Percentiles rank a stretch among this genome's conserved stretches.
These are phyloP conservation scores for Delphinapterus leucas DNA, from an alignment of 2,113 vertebrate species.

Conservation along the genomic window DNA sequence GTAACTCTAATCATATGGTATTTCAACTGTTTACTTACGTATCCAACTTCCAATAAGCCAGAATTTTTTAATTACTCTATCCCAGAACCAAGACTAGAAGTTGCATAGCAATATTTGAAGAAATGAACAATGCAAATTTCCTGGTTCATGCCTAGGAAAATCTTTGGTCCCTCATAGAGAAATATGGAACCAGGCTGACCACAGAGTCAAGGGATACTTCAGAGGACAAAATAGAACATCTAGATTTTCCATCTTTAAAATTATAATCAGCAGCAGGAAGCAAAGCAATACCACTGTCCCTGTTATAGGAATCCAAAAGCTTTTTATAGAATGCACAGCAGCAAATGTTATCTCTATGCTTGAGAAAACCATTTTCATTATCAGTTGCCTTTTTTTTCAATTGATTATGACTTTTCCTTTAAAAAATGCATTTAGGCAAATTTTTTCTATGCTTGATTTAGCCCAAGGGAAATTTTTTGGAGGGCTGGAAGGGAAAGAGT, in stretches of 20 bases:
- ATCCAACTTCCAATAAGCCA: neutral
- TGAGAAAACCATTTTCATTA: constrained; percentile 76
- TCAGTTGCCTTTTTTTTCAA: constrained; percentile 67
- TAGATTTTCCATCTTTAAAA: constrained; percentile 60
- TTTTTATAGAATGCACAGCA: constrained; percentile 75
- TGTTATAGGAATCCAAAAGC: constrained; percentile 70
- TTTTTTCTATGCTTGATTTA: constrained; percentile 71
- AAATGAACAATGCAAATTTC: neutral
- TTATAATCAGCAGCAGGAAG: constrained; percentile 65
- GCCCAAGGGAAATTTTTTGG: constrained; percentile 67
- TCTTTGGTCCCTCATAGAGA: constrained; percentile 11
- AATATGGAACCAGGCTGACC: constrained; percentile 45
- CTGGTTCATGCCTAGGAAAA: neutral
- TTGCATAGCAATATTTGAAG: neutral
- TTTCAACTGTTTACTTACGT: neutral
- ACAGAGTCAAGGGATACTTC: constrained; percentile 56
- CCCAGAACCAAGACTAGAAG: neutral
- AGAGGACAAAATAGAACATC: constrained; percentile 45
- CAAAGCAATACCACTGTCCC: constrained; percentile 63
- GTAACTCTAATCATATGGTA: neutral
- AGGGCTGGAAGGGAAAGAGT: constrained; percentile 36
- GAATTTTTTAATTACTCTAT: neutral
- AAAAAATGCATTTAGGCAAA: constrained; percentile 72
- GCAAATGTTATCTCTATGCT: constrained; percentile 71
- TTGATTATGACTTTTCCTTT: constrained; percentile 74